Evolutionary conservation across 2,888 invertebrate species (phyloP).

Genomic region (Cephus pulcher): DNA sequence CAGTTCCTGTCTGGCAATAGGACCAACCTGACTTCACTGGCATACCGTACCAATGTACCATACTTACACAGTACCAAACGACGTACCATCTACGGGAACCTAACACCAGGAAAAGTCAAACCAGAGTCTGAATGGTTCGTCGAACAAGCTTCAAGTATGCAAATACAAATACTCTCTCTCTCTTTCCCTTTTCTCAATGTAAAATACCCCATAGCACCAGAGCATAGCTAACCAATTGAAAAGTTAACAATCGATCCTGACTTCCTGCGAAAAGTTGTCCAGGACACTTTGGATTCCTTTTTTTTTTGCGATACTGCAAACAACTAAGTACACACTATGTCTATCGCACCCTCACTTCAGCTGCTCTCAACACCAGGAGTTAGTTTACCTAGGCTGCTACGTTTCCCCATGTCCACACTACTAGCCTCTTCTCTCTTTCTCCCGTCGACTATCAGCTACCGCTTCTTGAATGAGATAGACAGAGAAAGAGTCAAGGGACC

Average conservation of each 20-base stretch:
- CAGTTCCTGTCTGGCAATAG: neutral
- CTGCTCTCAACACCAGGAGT: neutral
- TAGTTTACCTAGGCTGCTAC: neutral
- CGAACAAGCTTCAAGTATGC: neutral
- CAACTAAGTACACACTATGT: neutral
- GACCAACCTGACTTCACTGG: neutral
- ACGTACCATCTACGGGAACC: neutral
- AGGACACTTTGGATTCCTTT: neutral
- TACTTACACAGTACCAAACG: neutral
- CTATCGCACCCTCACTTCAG: neutral
- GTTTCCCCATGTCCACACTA: neutral
- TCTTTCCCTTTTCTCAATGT: neutral
- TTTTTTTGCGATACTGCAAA: neutral
- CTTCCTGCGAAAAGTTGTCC: neutral
- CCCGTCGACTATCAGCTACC: neutral
- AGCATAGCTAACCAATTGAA: neutral
- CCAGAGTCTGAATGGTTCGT: neutral
- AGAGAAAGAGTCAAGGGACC: neutral
- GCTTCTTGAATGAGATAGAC: neutral
- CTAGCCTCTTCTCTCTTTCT: neutral
- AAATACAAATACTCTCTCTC: neutral
- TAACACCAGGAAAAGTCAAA: neutral
- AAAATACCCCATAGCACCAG: neutral
- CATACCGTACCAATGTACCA: neutral
- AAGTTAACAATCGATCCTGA: neutral